Evolutionary conservation across 2,797 vertebrate species (phyloP).

Genomic region (Enoplosus armatus): DNA sequence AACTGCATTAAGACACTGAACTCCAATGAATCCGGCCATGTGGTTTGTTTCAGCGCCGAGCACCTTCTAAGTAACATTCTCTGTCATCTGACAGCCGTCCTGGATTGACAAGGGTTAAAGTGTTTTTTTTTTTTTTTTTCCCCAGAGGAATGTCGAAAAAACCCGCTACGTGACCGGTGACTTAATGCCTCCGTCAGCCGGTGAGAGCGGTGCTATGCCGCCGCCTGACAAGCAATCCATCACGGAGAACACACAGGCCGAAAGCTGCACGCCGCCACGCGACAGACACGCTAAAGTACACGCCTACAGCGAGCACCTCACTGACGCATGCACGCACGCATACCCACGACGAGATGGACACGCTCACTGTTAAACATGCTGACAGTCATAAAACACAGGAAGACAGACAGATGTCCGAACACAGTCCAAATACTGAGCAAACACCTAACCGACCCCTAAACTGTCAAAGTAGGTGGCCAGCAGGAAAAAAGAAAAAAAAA

Average conservation of each 20-base stretch:
- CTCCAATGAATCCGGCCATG: slow-evolving; percentile 27
- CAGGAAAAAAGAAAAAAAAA: slow-evolving; percentile 41
- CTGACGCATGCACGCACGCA: background rate
- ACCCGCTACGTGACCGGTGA: slow-evolving; percentile 81
- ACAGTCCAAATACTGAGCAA: slow-evolving; percentile 33
- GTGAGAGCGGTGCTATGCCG: slow-evolving; percentile 70
- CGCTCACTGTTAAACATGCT: slow-evolving; percentile 63
- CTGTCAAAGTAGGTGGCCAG: slow-evolving; percentile 43
- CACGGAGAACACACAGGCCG: slow-evolving; percentile 80
- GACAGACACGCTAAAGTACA: slow-evolving; percentile 54
- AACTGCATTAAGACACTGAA: slow-evolving; percentile 49
- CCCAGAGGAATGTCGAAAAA: slow-evolving; percentile 78
- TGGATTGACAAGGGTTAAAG: slow-evolving; percentile 81
- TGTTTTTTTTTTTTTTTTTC: too few species aligned
- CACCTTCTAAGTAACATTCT: slow-evolving; percentile 59
- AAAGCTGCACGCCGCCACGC: slow-evolving; percentile 58
- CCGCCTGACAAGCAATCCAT: slow-evolving; percentile 85
- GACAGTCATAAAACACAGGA: slow-evolving; percentile 36
- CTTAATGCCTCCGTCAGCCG: slow-evolving; percentile 83
- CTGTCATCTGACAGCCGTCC: slow-evolving; percentile 69
- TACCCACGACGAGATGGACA: slow-evolving; percentile 16
- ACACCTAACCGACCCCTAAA: slow-evolving; percentile 32
- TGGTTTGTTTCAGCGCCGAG: slow-evolving; percentile 30
- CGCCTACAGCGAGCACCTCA: background rate
- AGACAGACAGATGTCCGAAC: slow-evolving; percentile 45